Evolutionary conservation across 2,797 vertebrate species (phyloP), one percentile per base, ranked within the genome.

Genomic region (Glyptemys insculpta): DNA sequence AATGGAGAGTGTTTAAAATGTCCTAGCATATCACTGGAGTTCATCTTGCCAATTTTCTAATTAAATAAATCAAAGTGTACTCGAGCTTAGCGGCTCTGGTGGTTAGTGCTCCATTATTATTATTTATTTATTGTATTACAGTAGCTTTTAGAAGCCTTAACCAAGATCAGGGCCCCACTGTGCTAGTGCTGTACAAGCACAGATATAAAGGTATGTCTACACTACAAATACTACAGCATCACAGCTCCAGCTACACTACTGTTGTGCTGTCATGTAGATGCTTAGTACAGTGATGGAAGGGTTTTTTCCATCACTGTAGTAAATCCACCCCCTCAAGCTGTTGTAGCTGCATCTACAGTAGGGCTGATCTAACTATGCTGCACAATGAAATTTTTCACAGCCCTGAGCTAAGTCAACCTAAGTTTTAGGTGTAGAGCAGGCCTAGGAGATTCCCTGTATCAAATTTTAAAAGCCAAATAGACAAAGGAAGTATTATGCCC

Each of bases 31-130:
- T 25, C 25, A 11, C 1, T 76, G 47, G 25, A 34, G 79, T 91
- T 94, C 5, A 81, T 53, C 78, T 83, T 92, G 79, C 56, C 56
- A 59, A 56, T 84, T 93, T 92, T 80, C 54, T 93, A 76, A 86
- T 95, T 92, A 65, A 83, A 81, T 85, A 96, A 68, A 86, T 89
- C 9, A 79, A 93, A 90, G 18, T 57, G 37, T 53, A 16, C 5
- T 83, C 16, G 65, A 53, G 82, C 49, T 23, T 74, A 87, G 57
- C 57, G 82, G 81, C 56, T 94, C 79, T 83, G 82, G 57, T 85
- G 91, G 68, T 59, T 62, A 34, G 4, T 68, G 4, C 54, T 3
- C 1, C 31, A 81, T 81, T 76, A 44, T 89, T 68, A 34, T 78
- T 76, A 78, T 49, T 53, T 90, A 37, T 79, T 82, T 18, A 52